phyloP scores from a whole-genome alignment of 2,797 vertebrate genomes.

The Acipenser ruthenus region DNA sequence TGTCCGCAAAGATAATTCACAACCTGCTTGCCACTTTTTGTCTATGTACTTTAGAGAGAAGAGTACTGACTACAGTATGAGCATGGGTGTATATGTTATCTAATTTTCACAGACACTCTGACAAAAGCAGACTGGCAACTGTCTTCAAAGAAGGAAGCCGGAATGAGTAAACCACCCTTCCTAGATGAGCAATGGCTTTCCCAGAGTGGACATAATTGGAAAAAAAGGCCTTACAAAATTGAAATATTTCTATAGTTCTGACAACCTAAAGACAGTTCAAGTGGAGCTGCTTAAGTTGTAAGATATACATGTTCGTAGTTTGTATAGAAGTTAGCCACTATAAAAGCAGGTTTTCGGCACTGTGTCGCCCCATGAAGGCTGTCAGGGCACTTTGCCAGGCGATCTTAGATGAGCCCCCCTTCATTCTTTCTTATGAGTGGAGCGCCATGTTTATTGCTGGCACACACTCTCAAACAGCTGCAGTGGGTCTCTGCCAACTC shows the following conservation, averaged over 20 bases:
- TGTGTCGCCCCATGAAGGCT: not conserved
- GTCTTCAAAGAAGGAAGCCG: not conserved
- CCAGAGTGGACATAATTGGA: not conserved
- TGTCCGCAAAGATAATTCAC: no score
- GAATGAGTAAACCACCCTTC: not conserved
- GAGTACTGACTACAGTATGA: no score
- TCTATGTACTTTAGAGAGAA: no score
- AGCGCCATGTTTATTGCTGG: not conserved
- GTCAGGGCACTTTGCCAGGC: not conserved
- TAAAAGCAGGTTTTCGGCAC: not conserved
- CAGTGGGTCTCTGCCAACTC: conserved; percentile 13
- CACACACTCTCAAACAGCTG: conserved; percentile 16
- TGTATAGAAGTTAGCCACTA: not conserved
- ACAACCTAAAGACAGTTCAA: no score
- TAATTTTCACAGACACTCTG: not conserved
- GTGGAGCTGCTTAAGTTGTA: no score
- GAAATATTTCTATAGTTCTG: no score
- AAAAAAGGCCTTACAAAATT: not conserved
- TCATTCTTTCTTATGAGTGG: not conserved
- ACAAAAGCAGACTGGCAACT: not conserved
- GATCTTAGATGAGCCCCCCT: conserved; percentile 6
- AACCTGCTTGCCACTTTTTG: no score
- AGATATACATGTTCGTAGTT: not conserved
- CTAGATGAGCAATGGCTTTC: not conserved
- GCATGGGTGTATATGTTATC: not conserved